phyloP scores from a whole-genome alignment of 2,888 invertebrate genomes.

The Luperina nickerlii region DNA sequence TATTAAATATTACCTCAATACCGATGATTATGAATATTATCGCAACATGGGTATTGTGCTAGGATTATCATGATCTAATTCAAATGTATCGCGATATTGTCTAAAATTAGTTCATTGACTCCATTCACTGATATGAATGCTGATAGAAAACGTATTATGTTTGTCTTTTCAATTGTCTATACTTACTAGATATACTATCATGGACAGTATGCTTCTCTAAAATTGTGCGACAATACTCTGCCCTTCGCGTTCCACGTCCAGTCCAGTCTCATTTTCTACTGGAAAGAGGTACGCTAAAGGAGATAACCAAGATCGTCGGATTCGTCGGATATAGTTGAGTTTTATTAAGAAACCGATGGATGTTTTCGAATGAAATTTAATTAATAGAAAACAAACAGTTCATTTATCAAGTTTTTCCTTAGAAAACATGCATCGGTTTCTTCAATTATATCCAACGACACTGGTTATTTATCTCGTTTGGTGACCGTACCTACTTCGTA shows the following conservation, averaged over 20 bases:
- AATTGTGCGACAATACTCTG: not conserved
- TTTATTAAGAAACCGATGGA: no score
- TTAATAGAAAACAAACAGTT: no score
- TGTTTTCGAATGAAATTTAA: no score
- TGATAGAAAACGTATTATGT: not conserved
- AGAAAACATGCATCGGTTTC: no score
- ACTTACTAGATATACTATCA: not conserved
- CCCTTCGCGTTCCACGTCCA: not conserved
- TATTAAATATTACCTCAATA: not conserved
- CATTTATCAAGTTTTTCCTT: no score
- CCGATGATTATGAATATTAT: constrained; percentile 9
- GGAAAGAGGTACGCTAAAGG: not conserved
- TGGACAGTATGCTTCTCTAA: not conserved
- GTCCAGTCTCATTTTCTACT: not conserved
- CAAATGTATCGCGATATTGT: not conserved
- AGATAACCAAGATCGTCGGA: no score
- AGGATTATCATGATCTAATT: not conserved
- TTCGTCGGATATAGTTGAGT: no score
- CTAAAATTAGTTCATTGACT: not conserved
- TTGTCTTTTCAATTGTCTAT: not conserved
- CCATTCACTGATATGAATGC: not conserved
- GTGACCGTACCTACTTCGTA: no score
- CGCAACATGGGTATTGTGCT: not conserved
- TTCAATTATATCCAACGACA: no score
- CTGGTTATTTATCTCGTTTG: no score